A percentile compares a stretch with the other conserved stretches of the same genome.
phyloP scores from a whole-genome alignment of 2,888 invertebrate species.

The Rhaphigaster nebulosa region DNA sequence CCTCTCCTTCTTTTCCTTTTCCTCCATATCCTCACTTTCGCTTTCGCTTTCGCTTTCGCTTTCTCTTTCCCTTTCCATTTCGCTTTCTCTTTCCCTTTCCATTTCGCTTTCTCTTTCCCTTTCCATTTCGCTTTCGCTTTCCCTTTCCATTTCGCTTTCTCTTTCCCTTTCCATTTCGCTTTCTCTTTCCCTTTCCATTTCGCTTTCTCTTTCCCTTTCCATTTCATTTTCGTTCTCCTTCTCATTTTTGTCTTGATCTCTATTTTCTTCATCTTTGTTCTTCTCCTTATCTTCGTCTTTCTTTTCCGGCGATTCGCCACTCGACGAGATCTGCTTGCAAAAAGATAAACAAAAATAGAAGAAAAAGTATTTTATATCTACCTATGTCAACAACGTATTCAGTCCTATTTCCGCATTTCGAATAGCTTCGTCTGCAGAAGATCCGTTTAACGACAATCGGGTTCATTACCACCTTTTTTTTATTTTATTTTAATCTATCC shows the following conservation, averaged over 20 bases:
- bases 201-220: background rate
- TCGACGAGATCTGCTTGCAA: background rate
- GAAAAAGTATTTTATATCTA: background rate
- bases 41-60: background rate
- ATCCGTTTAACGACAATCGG: too few species aligned
- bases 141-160: background rate
- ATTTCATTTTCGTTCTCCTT: background rate
- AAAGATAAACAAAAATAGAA: background rate
- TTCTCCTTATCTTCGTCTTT: slow-evolving; percentile 7
- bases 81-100: background rate
- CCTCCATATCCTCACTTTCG: too few species aligned
- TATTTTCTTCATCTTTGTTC: background rate
- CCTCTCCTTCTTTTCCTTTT: background rate
- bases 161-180: background rate
- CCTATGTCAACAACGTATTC: background rate
- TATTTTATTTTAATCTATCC: too few species aligned
- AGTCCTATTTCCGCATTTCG: too few species aligned
- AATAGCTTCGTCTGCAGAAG: too few species aligned
- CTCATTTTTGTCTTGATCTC: background rate
- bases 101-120: background rate
- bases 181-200: background rate
- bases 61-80: background rate
- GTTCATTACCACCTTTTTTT: too few species aligned
- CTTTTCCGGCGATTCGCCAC: slow-evolving; percentile 1
- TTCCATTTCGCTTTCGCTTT: background rate